phyloP scores from a whole-genome alignment of 2,113 vertebrate species.

The Erythrolamprus reginae region DNA sequence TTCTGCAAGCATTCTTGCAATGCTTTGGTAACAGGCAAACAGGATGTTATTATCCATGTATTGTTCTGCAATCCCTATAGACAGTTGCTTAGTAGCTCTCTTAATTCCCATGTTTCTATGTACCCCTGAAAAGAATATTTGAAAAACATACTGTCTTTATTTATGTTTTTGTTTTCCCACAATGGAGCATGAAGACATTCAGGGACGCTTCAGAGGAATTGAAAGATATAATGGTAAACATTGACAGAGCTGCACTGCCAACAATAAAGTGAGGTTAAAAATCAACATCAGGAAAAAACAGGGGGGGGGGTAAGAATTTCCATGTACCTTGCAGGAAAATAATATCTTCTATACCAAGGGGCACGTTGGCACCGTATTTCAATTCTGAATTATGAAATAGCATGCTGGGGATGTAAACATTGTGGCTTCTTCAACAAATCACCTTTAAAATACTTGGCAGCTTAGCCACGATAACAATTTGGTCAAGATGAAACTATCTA shows the following conservation, averaged over 20 bases:
- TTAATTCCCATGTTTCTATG: not conserved
- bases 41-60: not conserved
- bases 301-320: not conserved
- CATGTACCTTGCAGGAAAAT: not conserved
- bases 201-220: not conserved
- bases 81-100: not conserved
- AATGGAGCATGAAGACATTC: not conserved
- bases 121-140: not conserved
- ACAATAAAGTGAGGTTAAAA: not conserved
- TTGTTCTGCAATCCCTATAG: not conserved
- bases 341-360: not conserved
- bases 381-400: not conserved
- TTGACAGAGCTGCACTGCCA: not conserved
- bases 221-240: not conserved
- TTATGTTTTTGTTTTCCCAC: not conserved
- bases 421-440: not conserved
- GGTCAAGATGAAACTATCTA: not conserved
- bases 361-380: not conserved
- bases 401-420: not conserved
- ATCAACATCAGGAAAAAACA: not conserved
- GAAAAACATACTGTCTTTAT: not conserved
- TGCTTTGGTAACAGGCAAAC: not conserved
- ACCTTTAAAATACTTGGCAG: not conserved
- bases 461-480: not conserved
- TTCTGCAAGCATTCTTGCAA: not conserved